Conservation (phyloP, 1,140 invertebrate genomes). For the Akabosia matsudoensis region DNA sequence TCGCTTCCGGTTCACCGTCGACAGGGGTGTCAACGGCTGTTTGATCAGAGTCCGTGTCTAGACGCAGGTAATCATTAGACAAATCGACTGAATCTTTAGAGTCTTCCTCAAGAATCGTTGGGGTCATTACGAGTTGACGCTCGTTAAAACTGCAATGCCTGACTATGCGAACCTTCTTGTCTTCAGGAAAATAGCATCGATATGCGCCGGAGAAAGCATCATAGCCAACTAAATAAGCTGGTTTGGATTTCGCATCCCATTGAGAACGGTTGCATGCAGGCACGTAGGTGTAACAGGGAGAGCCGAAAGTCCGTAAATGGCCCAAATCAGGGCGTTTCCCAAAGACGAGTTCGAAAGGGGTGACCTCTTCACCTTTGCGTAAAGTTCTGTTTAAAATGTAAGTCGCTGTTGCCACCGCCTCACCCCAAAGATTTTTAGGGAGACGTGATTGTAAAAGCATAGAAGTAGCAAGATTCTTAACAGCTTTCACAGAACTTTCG, state of each 20-base stretch:
- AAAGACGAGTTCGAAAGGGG: conserved; percentile 46
- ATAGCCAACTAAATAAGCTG: not conserved
- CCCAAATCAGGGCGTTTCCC: conserved; percentile 4
- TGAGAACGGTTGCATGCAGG: not conserved
- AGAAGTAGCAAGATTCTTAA: conserved; percentile 45
- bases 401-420: conserved; percentile 41
- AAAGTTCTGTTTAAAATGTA: conserved; percentile 49
- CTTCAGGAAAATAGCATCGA: not conserved
- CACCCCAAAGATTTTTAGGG: conserved; percentile 44
- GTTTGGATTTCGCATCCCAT: not conserved
- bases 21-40: too few species aligned
- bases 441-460: conserved; percentile 44
- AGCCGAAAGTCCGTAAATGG: conserved; percentile 18
- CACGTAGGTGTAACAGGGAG: not conserved
- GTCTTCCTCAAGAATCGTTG: too few species aligned
- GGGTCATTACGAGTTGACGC: too few species aligned
- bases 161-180: not conserved
- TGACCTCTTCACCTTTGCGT: conserved; percentile 6
- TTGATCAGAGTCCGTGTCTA: too few species aligned
- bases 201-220: not conserved
- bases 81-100: too few species aligned
- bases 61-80: too few species aligned
- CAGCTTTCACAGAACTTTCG: conserved; percentile 47
- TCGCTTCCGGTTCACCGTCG: too few species aligned
- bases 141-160: not conserved